Conservation (phyloP, 2,797 vertebrate genomes). For the Hippocampus kuda region DNA sequence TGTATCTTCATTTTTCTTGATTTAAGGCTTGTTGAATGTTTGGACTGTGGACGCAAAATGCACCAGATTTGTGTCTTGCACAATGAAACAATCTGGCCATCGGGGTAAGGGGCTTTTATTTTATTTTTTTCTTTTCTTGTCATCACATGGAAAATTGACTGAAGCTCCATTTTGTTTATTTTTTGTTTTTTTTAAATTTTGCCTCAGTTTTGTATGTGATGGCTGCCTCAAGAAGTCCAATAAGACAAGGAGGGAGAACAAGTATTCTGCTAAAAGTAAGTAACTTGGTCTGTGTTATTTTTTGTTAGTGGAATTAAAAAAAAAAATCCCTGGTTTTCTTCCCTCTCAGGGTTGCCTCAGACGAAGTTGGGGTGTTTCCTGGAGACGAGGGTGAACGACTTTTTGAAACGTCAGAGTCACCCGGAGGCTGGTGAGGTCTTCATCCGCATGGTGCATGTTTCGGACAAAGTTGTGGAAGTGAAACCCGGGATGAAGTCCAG, state of each 20-base stretch:
- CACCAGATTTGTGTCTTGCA: constrained; percentile 98
- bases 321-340: neutral
- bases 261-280: constrained; percentile 96
- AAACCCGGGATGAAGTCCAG: constrained; percentile 99
- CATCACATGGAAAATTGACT: neutral
- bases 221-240: constrained; percentile 92
- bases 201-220: constrained; percentile 82
- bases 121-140: neutral
- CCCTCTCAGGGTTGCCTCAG: constrained; percentile 80
- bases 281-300: constrained; percentile 8
- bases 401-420: constrained; percentile 79
- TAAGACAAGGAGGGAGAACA: constrained; percentile 92
- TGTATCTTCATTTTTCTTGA: constrained; percentile 13
- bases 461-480: constrained; percentile 96
- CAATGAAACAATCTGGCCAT: constrained; percentile 92
- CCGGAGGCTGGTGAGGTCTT: constrained; percentile 88
- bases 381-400: constrained; percentile 89
- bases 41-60: constrained; percentile 96
- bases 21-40: constrained; percentile 90
- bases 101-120: constrained; percentile 63
- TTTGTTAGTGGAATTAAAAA: neutral
- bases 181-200: neutral
- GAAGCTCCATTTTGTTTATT: neutral
- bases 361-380: constrained; percentile 85
- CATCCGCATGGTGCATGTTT: constrained; percentile 92